Evolutionary conservation across 2,797 vertebrate species (phyloP).

Genomic region (Eulemur coronatus): DNA sequence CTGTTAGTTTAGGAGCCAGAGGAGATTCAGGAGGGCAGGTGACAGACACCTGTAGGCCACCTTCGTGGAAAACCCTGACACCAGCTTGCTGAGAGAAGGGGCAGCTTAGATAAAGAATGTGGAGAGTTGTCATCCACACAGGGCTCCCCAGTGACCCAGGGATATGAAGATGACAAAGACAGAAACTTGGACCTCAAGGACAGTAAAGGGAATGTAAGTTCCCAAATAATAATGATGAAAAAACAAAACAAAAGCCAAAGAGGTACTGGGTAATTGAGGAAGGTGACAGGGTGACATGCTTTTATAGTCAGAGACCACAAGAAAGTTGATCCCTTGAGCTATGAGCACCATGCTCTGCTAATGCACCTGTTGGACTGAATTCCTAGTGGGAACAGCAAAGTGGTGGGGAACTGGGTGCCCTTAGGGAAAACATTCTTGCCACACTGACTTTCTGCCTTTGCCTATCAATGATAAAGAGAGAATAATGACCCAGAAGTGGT

Average conservation of each 20-base stretch:
- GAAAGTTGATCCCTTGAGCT: neutral
- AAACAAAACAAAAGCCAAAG: neutral
- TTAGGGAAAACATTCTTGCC: neutral
- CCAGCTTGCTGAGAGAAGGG: neutral
- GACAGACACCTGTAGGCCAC: neutral
- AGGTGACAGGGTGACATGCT: neutral
- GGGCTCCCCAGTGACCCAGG: neutral
- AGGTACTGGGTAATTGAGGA: neutral
- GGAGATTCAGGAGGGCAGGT: neutral
- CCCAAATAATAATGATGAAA: neutral
- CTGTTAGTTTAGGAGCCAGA: neutral
- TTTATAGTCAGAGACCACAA: neutral
- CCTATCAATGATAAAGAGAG: neutral
- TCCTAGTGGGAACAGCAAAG: neutral
- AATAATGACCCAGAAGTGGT: neutral
- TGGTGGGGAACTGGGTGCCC: too few species aligned
- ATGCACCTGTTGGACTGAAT: rapidly evolving
- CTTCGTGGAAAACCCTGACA: neutral
- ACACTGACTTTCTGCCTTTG: neutral
- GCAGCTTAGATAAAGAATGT: neutral
- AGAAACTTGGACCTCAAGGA: neutral
- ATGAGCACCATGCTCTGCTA: rapidly evolving
- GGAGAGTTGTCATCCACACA: rapidly evolving
- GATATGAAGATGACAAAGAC: neutral
- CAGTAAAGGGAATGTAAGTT: neutral